Percentiles rank a stretch among this genome's conserved stretches.
phyloP scores from a whole-genome alignment of 2,113 vertebrate species.

The Muscicapa adusta region DNA sequence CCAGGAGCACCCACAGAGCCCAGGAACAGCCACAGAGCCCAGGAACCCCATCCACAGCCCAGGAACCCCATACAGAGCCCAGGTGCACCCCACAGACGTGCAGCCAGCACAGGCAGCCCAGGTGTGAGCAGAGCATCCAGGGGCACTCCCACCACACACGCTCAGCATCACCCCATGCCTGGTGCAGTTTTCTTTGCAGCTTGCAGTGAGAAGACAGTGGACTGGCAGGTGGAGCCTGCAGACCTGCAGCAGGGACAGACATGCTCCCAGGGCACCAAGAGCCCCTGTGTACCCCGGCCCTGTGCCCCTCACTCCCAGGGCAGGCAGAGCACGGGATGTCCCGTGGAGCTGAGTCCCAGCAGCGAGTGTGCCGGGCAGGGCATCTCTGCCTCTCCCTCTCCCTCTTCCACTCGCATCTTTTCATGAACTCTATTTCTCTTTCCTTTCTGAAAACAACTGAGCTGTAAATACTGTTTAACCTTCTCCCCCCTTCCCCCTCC shows the following conservation, averaged over 20 bases:
- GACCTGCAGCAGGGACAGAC: neutral
- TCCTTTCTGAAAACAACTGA: conserved; percentile 98
- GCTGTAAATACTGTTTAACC: conserved; percentile 99
- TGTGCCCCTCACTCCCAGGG: conserved; percentile 3
- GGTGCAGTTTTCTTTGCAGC: neutral
- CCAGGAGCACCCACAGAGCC: neutral
- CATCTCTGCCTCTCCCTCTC: conserved; percentile 42
- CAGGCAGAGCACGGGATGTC: neutral
- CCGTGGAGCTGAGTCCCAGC: conserved; percentile 10
- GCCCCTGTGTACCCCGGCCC: neutral
- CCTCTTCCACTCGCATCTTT: conserved; percentile 72
- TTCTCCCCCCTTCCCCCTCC: conserved; percentile 84
- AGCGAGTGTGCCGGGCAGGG: conserved; percentile 5
- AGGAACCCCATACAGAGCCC: neutral
- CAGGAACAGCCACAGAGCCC: neutral
- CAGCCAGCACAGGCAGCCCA: neutral
- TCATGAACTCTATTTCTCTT: conserved; percentile 85
- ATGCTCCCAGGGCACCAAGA: neutral
- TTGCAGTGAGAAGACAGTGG: neutral
- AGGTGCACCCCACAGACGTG: neutral
- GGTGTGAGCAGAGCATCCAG: neutral
- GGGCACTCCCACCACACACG: neutral
- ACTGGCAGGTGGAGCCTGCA: neutral
- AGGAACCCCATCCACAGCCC: too few species aligned
- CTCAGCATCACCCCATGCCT: neutral